Base-by-base conservation (phyloP, 2,113 vertebrate genomes). In the Odobenus rosmarus region DNA sequence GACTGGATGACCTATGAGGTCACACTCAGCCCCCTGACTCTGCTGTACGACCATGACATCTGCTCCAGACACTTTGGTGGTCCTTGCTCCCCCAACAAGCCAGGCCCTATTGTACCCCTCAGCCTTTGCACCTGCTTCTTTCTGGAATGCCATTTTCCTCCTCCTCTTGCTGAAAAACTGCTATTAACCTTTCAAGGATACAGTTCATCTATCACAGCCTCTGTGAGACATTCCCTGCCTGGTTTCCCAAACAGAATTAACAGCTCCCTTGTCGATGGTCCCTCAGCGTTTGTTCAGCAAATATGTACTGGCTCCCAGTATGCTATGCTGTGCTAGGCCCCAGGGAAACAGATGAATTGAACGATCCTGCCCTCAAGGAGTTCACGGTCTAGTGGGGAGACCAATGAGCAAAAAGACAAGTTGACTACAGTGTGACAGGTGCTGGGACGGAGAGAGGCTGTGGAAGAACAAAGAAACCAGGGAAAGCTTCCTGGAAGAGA, bases 1-100 rank as follows among this genome's bases (percentile, higher is more conserved):
- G 96, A 98, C 98, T 81, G 95, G 97, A 97, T 98, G 98, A 98
- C 97, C 98, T 95, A 95, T 94, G 96, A 96, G 97, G 97, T 98
- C 96, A 97, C 92, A 95, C 94, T 95, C 97, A 98, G 97, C 97
- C 98, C 96, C 97, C 97, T 97, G 93, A 96, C 97, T 98, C 92
- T 95, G 92, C 97, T 97, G 51, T 49, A 61, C 46, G 92, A 77
- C 74, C 95, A 53, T 14, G 94, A 96, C 39, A 95, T 84, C 95
- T 95, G 79, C 59, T 93, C 19, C 55, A 88, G 80, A 42, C 90
- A 64, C 96, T 51, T 51, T 15, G 8, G 33, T 23, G 49, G 71
- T 90, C 81, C 83, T 90, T 55, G 42, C 59, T 95, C 59, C 96
- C 97, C 93, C 97, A 93, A 88, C 10, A 92, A 42, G 83, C 36